Evolutionary conservation across 2,888 invertebrate species (phyloP), one percentile per base, ranked within the genome.

Genomic region (Plagodis pulveraria): DNA sequence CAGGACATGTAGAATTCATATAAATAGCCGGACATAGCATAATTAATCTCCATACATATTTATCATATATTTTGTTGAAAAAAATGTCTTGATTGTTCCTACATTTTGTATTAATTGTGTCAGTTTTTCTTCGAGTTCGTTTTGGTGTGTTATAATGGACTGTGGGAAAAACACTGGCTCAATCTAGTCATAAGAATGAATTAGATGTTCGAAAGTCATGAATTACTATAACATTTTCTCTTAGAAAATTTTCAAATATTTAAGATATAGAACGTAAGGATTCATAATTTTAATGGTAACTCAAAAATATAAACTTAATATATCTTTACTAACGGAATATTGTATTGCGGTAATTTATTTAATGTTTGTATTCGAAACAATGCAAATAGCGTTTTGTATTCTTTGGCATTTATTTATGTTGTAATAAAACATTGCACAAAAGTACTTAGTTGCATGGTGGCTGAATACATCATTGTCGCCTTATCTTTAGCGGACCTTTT

Each of bases 101-200:
- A 88, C 84, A 80, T 85, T 87, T 88, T 88, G 81, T 90, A 89
- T 86, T 86, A 80, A 82, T 87, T 87, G 86, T 80, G 88, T 89
- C 88, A 87, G 87, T 80, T 87, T 87, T 86, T 84, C 85, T 84
- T 83, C 73, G 73, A 79, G 82, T 84, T 87, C 81, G 68, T 73
- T 76, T 77, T 74, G 76, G 79, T 56, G 50, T 72, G 50, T 72
- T 74, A 72, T 50, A 77, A 77, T 80, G 83, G 80, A 85, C 84
- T 83, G 79, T 84, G 74, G 78, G 81, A 80, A 64, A 83, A 82
- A 78, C 79, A 88, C 91, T 91, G 91, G 89, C 91, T 92, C 91
- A 92, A 91, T 92, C 91, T 92, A 92, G 91, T 92, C 91, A 91
- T 92, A 92, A 92, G 91, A 67, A 89, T 90, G 87, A 89, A 90